Percentiles rank a stretch among this genome's conserved stretches.
phyloP scores from a whole-genome alignment of 2,113 vertebrate genomes.

The Zosterops pallidus region DNA sequence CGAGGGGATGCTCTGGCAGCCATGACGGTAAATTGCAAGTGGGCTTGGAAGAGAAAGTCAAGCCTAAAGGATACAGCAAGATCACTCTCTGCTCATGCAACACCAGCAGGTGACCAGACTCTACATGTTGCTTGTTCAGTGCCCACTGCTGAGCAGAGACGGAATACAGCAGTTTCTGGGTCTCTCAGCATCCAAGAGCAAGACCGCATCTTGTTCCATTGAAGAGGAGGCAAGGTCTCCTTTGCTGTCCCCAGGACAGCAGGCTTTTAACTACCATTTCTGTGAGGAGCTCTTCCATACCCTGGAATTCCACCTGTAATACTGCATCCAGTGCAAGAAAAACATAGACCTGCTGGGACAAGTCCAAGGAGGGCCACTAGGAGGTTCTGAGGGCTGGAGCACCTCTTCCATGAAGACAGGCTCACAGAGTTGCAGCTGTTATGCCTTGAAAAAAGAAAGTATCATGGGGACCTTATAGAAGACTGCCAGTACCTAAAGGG shows the following conservation, averaged over 20 bases:
- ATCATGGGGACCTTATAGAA: neutral
- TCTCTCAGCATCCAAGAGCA: neutral
- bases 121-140: neutral
- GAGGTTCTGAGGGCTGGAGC: neutral
- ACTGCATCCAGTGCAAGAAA: neutral
- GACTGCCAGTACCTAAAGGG: neutral
- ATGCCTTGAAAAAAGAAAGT: neutral
- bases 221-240: neutral
- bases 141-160: rapidly evolving
- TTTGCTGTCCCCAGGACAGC: rapidly evolving
- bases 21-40: neutral
- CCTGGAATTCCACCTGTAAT: neutral
- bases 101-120: neutral
- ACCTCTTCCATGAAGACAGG: neutral
- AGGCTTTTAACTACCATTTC: neutral
- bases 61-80: neutral
- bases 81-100: neutral
- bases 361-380: neutral
- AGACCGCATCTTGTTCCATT: neutral
- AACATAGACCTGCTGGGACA: neutral
- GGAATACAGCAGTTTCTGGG: too few species aligned
- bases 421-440: neutral
- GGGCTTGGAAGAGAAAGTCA: neutral
- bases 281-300: neutral
- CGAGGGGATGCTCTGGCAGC: neutral